A percentile compares a stretch with the other conserved stretches of the same genome.
phyloP scores from a whole-genome alignment of 37 sponge, comb jelly and placozoan species.

The Oopsacas minuta region DNA sequence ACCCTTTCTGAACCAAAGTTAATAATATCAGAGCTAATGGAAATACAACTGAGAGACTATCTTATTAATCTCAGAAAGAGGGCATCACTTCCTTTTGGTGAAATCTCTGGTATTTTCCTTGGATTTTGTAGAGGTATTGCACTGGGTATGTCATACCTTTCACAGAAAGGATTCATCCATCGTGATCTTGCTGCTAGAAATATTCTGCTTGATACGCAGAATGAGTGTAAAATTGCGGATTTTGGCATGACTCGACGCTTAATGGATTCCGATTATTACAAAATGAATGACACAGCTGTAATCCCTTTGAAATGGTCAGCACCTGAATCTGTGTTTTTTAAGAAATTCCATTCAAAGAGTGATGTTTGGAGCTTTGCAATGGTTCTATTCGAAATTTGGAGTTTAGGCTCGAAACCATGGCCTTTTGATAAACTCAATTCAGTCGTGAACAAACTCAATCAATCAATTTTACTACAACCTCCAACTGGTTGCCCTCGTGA shows the following conservation, averaged over 20 bases:
- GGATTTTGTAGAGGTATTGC: neutral
- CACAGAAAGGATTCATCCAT: constrained; percentile 8
- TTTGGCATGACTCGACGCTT: constrained; percentile 7
- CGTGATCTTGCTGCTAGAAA: constrained; percentile 4
- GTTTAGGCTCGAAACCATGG: neutral
- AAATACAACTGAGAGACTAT: neutral
- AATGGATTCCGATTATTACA: neutral
- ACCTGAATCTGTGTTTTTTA: neutral
- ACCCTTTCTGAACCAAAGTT: neutral
- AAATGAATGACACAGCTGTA: neutral
- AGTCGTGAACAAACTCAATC: neutral
- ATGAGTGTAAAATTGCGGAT: constrained; percentile 1
- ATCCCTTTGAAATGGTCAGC: constrained; percentile 12
- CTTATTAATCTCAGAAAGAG: neutral
- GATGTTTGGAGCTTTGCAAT: constrained; percentile 14
- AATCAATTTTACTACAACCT: neutral
- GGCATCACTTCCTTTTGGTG: neutral
- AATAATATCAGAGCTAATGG: constrained; percentile 8
- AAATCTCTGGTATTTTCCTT: neutral
- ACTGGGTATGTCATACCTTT: neutral
- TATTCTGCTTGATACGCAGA: constrained; percentile 1
- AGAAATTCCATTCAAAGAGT: neutral
- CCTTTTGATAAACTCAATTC: neutral
- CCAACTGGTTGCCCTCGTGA: neutral
- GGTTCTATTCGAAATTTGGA: constrained; percentile 13